A percentile compares a stretch with the other conserved stretches of the same genome.
Evolutionary conservation across 2,113 vertebrate genomes (phyloP).

Genomic region (Urocolius indicus): DNA sequence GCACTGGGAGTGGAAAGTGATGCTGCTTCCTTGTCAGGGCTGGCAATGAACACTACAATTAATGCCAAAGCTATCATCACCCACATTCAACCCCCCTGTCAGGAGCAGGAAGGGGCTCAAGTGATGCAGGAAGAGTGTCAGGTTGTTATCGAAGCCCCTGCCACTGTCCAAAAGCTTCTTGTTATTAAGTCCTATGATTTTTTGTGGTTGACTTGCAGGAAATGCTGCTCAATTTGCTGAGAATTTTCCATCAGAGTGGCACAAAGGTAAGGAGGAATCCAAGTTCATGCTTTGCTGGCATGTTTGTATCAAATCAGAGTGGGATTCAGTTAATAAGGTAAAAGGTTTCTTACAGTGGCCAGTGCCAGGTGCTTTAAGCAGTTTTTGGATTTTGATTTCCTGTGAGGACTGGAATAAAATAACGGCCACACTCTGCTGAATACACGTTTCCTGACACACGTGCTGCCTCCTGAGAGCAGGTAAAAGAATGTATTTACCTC

Average conservation of each 20-base stretch:
- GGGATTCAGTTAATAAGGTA: not conserved
- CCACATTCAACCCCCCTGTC: not conserved
- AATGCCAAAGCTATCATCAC: not conserved
- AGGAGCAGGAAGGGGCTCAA: not conserved
- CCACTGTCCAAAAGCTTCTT: not conserved
- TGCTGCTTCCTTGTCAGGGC: not conserved
- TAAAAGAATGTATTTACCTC: not conserved
- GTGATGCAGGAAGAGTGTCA: not conserved
- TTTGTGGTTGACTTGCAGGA: not conserved
- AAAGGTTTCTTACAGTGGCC: not conserved
- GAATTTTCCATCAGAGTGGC: not conserved
- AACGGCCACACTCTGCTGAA: not conserved
- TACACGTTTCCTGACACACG: not conserved
- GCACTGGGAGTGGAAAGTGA: not conserved
- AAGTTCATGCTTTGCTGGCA: rapidly evolving
- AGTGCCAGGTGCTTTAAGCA: not conserved
- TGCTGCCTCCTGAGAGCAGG: not conserved
- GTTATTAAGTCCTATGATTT: rapidly evolving
- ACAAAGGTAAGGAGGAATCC: not conserved
- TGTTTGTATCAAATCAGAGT: not conserved
- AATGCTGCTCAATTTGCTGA: not conserved
- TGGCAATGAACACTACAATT: not conserved
- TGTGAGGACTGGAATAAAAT: not conserved
- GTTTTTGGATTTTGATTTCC: not conserved
- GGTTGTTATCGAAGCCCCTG: not conserved